Base-by-base conservation (phyloP, 2,888 invertebrate genomes). In the Lochmaea capreae region DNA sequence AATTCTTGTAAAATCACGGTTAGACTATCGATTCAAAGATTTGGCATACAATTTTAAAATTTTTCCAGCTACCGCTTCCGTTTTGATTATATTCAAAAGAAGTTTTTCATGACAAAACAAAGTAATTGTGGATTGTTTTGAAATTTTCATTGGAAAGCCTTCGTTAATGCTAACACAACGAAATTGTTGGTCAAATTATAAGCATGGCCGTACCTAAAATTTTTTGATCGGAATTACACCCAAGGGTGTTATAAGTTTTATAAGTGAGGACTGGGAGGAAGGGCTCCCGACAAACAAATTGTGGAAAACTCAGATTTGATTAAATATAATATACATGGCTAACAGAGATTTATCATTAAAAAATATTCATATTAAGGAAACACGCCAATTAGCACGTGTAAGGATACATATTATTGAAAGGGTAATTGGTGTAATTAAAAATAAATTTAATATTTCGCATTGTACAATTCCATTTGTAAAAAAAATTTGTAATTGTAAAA, bases 301-400 rank as follows among this genome's bases (percentile, higher is more conserved):
- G 65, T 66, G 42, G 73, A 73, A 59, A 33, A 43, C 14, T 33
- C 43, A 43, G 43, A 43, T 43, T 43, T 43, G 9, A 11, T 43
- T 3, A 43, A 3, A 43, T 43, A 43, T 43, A 43, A 11, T 43
- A 43, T 52, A 18, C 72, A 74, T 75, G 57, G 79, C 78, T 8
- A 76, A 78, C 18, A 77, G 79, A 52, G 75, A 77, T 22, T 74
- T 79, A 73, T 69, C 76, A 58, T 76, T 78, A 42, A 68, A 76
- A 49, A 78, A 80, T 11, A n/a, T 73, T n/a, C 77, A 77, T 14
- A 33, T 79, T 22, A 79, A 80, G 59, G 61, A 69, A 43, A 78
- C 80, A 6, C 62, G 77, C 61, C 26, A 49, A 54, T 72, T 79
- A 16, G 79, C 80, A n/a, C 68, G 75, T 73, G 78, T 77, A 16